These are phyloP conservation scores for Rhynchopsitta pachyrhyncha DNA, from an alignment of 2,113 vertebrate species.

Conservation along the genomic window DNA sequence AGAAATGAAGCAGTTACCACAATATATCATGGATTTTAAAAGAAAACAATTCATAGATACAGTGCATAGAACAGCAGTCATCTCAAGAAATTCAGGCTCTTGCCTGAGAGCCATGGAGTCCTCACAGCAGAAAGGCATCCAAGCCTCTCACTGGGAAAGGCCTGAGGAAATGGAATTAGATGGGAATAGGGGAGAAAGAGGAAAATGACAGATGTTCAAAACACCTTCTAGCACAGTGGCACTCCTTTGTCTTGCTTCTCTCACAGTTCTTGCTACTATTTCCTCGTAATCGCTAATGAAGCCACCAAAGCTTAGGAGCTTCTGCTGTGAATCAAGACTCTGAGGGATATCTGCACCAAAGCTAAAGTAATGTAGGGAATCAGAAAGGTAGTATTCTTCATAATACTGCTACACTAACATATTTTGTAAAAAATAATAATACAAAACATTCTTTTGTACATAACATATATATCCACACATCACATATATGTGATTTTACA, in stretches of 20 bases:
- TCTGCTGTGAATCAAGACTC: background rate
- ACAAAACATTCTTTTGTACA: background rate
- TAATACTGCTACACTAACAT: background rate
- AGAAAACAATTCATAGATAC: background rate
- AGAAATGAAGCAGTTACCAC: background rate
- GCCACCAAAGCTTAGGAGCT: background rate
- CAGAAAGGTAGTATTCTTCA: background rate
- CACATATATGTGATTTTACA: background rate
- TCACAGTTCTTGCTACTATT: background rate
- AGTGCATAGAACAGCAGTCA: accelerated
- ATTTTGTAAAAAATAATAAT: background rate
- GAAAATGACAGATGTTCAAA: background rate
- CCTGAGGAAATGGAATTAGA: background rate
- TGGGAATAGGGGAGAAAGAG: background rate
- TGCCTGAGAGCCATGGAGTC: background rate
- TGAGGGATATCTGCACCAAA: background rate
- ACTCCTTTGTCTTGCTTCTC: background rate
- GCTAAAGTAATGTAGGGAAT: background rate
- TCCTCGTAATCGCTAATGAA: background rate
- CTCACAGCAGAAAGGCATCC: background rate
- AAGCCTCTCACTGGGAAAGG: background rate
- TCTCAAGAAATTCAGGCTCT: background rate
- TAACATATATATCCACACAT: background rate
- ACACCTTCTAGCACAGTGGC: background rate
- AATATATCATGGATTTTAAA: background rate